Evolutionary conservation across 2,113 vertebrate genomes (phyloP).

Genomic region (Trogon surrucura): DNA sequence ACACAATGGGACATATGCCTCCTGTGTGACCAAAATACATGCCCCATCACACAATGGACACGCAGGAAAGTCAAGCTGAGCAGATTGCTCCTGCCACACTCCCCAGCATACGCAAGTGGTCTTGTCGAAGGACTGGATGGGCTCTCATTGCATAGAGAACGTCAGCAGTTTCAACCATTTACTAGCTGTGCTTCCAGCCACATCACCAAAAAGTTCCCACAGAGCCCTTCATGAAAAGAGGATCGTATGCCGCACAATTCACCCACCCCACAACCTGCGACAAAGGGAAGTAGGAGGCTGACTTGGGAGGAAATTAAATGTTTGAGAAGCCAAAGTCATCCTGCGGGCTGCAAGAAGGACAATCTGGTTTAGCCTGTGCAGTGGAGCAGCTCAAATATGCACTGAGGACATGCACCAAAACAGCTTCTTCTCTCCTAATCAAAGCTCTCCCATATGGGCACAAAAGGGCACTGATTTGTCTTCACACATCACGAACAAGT

Average conservation of each 20-base stretch:
- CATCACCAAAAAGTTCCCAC: not conserved
- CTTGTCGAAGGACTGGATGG: not conserved
- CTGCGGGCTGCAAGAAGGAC: not conserved
- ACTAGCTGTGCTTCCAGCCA: not conserved
- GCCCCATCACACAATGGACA: not conserved
- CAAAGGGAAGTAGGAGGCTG: not conserved
- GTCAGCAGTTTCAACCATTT: not conserved
- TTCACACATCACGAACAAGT: not conserved
- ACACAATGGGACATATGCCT: rapidly evolving
- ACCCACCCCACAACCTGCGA: not conserved
- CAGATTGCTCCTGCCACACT: not conserved
- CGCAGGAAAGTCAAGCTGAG: not conserved
- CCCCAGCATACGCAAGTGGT: rapidly evolving
- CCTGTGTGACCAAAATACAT: not conserved
- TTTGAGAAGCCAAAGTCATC: not conserved
- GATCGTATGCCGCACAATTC: not conserved
- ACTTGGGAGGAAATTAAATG: not conserved
- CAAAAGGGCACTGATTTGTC: not conserved
- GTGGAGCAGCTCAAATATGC: not conserved
- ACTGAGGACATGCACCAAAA: not conserved
- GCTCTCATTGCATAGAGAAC: not conserved
- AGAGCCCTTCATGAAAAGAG: not conserved
- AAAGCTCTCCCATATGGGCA: not conserved
- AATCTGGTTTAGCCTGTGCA: not conserved
- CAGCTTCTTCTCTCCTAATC: not conserved